Conservation (phyloP, 2,797 vertebrate species). For the Malacoraja senta region DNA sequence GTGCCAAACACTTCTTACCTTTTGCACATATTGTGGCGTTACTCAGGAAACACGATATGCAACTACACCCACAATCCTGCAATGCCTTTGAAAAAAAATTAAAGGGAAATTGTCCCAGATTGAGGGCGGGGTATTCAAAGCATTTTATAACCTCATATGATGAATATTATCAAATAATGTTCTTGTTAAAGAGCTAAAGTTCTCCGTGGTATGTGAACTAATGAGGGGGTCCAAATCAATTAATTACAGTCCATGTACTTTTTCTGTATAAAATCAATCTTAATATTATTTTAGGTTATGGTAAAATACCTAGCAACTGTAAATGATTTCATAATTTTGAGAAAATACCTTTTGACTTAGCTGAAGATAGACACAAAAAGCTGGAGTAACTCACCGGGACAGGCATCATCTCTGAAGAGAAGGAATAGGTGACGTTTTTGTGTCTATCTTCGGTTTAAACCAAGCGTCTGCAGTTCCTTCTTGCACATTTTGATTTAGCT, state of each 20-base stretch:
- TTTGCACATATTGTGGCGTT: slow-evolving; percentile 12
- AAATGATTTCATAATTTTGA: neutral
- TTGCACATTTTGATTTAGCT: too few species aligned
- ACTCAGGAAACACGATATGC: neutral
- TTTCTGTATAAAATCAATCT: neutral
- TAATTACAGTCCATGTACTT: slow-evolving; percentile 5
- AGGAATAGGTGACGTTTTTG: too few species aligned
- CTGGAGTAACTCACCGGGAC: too few species aligned
- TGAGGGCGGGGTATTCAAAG: neutral
- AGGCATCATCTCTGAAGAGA: too few species aligned
- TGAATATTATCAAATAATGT: neutral
- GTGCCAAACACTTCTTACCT: slow-evolving; percentile 21
- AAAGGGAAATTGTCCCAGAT: slow-evolving; percentile 4
- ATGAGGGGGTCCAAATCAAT: neutral
- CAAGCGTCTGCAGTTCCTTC: too few species aligned
- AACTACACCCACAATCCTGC: slow-evolving; percentile 30
- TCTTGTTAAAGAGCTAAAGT: neutral
- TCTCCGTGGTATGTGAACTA: neutral
- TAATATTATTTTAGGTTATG: neutral
- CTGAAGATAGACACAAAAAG: too few species aligned
- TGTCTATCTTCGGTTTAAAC: too few species aligned
- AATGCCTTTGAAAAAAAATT: slow-evolving; percentile 11
- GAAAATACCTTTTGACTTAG: too few species aligned
- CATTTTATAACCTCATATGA: too few species aligned
- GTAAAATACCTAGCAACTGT: too few species aligned